These are phyloP conservation scores for Pollenia angustigena DNA, from an alignment of 2,888 invertebrate species.

Conservation along the genomic window DNA sequence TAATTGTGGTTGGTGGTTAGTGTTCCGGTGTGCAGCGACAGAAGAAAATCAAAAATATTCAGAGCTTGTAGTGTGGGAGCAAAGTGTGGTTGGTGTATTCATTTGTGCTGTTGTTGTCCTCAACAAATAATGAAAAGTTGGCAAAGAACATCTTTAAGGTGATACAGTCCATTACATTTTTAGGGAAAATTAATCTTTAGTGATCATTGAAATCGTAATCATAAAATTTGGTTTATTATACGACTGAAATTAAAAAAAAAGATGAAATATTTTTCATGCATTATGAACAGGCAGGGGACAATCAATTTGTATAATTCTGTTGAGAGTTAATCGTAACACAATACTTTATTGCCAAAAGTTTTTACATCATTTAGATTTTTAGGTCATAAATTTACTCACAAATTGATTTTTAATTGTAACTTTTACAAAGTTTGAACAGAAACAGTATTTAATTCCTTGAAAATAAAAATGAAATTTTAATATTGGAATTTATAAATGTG, in stretches of 20 bases:
- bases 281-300: background rate
- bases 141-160: conserved; percentile 41
- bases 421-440: background rate
- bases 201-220: conserved; percentile 56
- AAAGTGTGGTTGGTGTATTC: background rate
- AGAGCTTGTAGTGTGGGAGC: conserved; percentile 17
- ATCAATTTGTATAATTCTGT: conserved; percentile 6
- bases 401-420: conserved; percentile 37
- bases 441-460: background rate
- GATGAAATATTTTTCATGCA: conserved; percentile 32
- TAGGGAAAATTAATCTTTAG: conserved; percentile 52
- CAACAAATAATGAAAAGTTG: conserved; percentile 32
- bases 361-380: conserved; percentile 32
- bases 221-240: conserved; percentile 35
- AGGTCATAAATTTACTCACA: conserved; percentile 10
- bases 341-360: conserved; percentile 49
- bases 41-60: background rate
- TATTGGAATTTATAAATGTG: background rate
- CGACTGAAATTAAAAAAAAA: background rate
- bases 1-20: conserved; percentile 43
- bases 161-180: conserved; percentile 62
- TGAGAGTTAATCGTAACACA: background rate
- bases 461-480: no score
- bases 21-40: background rate
- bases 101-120: background rate